Evolutionary conservation across 2,797 vertebrate genomes (phyloP).

Genomic region (Cyprinella venusta): DNA sequence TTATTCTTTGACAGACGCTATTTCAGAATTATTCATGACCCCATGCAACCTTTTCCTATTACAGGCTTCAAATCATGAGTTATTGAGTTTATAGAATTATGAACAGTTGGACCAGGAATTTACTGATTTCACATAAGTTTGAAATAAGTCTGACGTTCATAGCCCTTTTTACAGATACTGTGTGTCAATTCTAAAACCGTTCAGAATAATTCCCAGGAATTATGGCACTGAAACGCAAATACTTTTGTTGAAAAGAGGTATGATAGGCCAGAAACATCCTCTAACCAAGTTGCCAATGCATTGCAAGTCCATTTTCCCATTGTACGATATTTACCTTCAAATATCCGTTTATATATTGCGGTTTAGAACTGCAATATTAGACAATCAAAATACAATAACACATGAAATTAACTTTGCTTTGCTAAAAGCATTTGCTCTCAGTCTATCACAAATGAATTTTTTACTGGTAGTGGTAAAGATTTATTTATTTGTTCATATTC

Average conservation of each 20-base stretch:
- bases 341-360: neutral
- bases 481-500: neutral
- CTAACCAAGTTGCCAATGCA: neutral
- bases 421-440: neutral
- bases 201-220: neutral
- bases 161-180: neutral
- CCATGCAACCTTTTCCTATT: neutral
- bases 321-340: neutral
- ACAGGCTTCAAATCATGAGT: neutral
- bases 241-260: neutral
- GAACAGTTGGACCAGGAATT: neutral
- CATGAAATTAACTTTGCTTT: neutral
- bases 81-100: neutral
- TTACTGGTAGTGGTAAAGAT: neutral
- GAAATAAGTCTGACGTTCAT: neutral
- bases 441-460: neutral
- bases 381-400: neutral
- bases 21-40: conserved; percentile 4
- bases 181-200: neutral
- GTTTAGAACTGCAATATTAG: neutral
- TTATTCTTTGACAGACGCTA: neutral
- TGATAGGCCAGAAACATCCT: neutral
- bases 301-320: neutral
- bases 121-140: neutral
- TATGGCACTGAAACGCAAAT: neutral